phyloP scores from a whole-genome alignment of 2,797 vertebrate species.

The Petrocephalus schoutedeni region DNA sequence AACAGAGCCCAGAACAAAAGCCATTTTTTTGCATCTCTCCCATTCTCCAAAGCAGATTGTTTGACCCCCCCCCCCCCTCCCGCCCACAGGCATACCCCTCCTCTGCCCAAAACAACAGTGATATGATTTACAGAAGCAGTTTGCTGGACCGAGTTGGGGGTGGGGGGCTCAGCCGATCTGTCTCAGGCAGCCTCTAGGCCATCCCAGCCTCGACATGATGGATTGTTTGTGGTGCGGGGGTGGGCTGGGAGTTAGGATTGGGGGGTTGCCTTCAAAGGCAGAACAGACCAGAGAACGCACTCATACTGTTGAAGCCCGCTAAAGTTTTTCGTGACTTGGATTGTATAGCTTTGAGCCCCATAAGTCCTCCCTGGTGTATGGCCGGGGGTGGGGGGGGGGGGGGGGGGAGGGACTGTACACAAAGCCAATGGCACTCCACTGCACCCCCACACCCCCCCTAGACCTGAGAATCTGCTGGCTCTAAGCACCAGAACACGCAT shows the following conservation, averaged over 20 bases:
- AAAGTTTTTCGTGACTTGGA: constrained; percentile 11
- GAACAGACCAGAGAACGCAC: constrained; percentile 36
- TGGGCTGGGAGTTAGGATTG: constrained; percentile 25
- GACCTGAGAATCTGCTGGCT: not conserved
- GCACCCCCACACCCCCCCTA: not conserved
- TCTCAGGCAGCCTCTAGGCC: constrained; percentile 42
- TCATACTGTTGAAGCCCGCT: constrained; percentile 35
- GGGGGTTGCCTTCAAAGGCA: constrained; percentile 49
- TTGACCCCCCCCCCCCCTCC: constrained; percentile 20
- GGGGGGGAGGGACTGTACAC: not conserved
- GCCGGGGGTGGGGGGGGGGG: not conserved
- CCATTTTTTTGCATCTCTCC: constrained; percentile 45
- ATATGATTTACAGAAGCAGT: constrained; percentile 60
- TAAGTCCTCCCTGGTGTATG: constrained; percentile 23
- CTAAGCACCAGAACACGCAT: not conserved
- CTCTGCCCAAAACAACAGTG: constrained; percentile 49
- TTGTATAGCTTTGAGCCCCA: constrained; percentile 9
- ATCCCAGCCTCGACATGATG: constrained; percentile 53
- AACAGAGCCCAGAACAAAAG: constrained; percentile 58
- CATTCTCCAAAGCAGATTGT: constrained; percentile 27
- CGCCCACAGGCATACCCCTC: constrained; percentile 33
- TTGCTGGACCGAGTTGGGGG: constrained; percentile 39
- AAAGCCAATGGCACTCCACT: not conserved
- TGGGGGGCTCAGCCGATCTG: constrained; percentile 23
- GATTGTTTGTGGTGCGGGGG: constrained; percentile 50